These are phyloP conservation scores for Drosophila aff. DNA, from an alignment of 1,140 invertebrate species.

Conservation along the genomic window DNA sequence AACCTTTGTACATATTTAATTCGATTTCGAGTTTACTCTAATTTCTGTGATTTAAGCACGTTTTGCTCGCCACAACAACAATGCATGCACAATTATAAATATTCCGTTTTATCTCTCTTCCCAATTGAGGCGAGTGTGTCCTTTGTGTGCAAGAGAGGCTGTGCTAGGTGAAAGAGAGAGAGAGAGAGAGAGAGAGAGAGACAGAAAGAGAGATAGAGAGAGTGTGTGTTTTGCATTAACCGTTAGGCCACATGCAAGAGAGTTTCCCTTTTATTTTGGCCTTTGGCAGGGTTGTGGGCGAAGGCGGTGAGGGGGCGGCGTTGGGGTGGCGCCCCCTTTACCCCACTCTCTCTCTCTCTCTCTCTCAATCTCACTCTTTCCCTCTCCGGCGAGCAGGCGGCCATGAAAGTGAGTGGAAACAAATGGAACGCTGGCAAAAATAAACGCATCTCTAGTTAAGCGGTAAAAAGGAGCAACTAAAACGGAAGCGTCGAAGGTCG, in stretches of 20 bases:
- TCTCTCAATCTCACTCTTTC: neutral
- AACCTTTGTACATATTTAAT: constrained; percentile 61
- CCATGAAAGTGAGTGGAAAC: constrained; percentile 31
- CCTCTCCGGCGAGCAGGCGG: constrained; percentile 26
- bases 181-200: neutral
- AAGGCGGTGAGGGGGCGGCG: neutral
- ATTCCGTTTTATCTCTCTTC: constrained; percentile 17
- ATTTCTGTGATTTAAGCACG: constrained; percentile 55
- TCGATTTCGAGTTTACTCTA: constrained; percentile 55
- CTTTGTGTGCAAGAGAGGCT: constrained; percentile 11
- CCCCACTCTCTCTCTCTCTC: neutral
- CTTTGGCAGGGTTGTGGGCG: constrained; percentile 5
- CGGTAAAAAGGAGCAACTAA: constrained; percentile 31
- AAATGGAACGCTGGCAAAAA: constrained; percentile 19
- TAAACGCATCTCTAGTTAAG: constrained; percentile 27
- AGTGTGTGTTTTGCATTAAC: constrained; percentile 22
- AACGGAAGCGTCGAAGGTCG: constrained; percentile 23
- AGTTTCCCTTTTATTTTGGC: constrained; percentile 18
- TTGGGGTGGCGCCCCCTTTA: too few relatives aligned
- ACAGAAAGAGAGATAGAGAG: neutral
- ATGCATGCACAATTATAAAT: constrained; percentile 58
- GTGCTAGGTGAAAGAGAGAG: neutral
- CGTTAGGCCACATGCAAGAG: constrained; percentile 39
- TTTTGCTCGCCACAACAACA: constrained; percentile 45
- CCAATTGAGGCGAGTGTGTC: constrained; percentile 21